Conservation (phyloP, 2,113 vertebrate genomes). For the Dryoscopus gambensis region DNA sequence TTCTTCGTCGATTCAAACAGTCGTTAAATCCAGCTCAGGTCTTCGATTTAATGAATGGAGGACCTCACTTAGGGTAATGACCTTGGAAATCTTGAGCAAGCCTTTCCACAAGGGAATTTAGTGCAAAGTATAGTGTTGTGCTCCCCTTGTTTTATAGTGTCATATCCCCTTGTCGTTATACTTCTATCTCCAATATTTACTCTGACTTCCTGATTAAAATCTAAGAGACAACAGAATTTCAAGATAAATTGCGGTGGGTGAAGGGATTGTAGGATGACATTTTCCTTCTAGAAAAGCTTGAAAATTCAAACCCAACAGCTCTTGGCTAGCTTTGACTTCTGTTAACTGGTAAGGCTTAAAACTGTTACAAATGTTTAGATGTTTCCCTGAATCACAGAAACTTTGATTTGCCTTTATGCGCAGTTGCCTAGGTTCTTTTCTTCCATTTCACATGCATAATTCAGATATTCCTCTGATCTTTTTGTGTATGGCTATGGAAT, state of each 20-base stretch:
- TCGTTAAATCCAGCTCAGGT: slow-evolving; percentile 98
- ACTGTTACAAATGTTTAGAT: not conserved
- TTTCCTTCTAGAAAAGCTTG: not conserved
- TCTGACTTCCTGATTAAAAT: not conserved
- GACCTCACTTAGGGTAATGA: slow-evolving; percentile 93
- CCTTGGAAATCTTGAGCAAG: slow-evolving; percentile 39
- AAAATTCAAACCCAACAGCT: not conserved
- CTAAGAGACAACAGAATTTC: not conserved
- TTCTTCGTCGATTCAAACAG: slow-evolving; percentile 97
- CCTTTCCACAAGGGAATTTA: not conserved
- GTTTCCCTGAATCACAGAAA: not conserved
- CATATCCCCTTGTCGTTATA: not conserved
- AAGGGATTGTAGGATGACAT: not conserved
- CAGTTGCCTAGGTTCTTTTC: not conserved
- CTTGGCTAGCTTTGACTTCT: not conserved
- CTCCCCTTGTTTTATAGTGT: not conserved
- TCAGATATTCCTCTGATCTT: not conserved
- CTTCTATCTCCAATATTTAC: not conserved
- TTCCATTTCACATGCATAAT: not conserved
- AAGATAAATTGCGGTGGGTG: not conserved
- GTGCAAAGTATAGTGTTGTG: not conserved
- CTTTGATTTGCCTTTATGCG: not conserved
- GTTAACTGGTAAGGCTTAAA: not conserved
- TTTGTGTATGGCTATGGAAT: not conserved
- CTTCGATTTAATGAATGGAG: slow-evolving; percentile 98